Conservation (phyloP, 2,113 vertebrate species). For the Guaruba guarouba region DNA sequence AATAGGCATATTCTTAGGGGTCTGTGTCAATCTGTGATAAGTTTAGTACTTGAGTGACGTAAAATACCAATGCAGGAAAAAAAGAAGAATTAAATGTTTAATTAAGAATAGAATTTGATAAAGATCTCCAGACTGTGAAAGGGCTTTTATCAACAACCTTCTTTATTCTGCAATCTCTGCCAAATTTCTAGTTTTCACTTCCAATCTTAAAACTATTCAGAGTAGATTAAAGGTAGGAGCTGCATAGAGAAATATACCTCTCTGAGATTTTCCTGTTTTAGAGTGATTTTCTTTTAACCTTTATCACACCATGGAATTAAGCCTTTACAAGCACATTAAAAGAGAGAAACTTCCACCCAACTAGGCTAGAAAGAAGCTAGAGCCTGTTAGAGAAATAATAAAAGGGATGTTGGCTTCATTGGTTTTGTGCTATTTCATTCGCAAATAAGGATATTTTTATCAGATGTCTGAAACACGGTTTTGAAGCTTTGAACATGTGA, state of each 20-base stretch:
- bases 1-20: neutral
- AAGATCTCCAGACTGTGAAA: neutral
- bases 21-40: neutral
- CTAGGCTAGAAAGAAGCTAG: neutral
- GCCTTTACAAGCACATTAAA: neutral
- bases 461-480: neutral
- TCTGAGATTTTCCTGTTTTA: neutral
- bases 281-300: neutral
- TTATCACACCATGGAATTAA: constrained; percentile 6
- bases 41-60: constrained; percentile 8
- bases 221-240: neutral
- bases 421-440: constrained; percentile 31
- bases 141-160: neutral
- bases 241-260: neutral
- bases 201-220: neutral
- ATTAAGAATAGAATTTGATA: constrained; percentile 31
- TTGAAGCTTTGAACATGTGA: constrained; percentile 16
- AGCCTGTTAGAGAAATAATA: constrained; percentile 1
- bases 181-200: neutral
- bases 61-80: constrained; percentile 13
- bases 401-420: neutral
- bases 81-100: constrained; percentile 16
- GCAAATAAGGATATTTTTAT: constrained; percentile 22
- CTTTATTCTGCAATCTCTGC: neutral
- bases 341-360: neutral